Percentiles rank a stretch among this genome's conserved stretches.
Conservation (phyloP, 2,113 vertebrate genomes). For the Trichomycterus rosablanca region DNA sequence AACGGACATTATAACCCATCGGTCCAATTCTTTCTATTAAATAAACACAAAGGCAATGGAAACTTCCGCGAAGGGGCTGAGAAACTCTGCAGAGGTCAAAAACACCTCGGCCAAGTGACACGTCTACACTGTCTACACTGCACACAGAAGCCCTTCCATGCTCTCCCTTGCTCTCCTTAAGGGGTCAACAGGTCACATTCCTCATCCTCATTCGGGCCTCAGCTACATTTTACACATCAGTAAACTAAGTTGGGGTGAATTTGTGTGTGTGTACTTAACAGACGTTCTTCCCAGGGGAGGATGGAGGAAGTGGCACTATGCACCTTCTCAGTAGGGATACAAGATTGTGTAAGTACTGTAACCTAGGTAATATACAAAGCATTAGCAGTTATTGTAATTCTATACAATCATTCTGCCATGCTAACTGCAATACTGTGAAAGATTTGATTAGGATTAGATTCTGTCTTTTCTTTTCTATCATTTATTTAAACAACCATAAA, state of each 20-base stretch:
- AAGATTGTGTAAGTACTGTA: no score
- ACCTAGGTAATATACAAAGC: no score
- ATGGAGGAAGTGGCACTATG: background rate
- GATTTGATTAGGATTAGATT: no score
- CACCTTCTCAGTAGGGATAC: background rate
- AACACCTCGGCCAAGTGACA: constrained; percentile 17
- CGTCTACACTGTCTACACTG: constrained; percentile 11
- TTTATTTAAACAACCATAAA: no score
- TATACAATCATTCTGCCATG: no score
- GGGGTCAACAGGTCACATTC: constrained; percentile 47
- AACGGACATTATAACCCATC: no score
- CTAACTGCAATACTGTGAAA: no score
- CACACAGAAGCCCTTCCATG: constrained; percentile 16
- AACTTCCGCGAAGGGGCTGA: background rate
- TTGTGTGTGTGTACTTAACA: background rate
- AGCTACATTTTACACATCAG: constrained; percentile 31
- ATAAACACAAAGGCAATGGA: background rate
- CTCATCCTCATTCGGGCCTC: constrained; percentile 39
- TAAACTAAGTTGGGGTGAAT: background rate
- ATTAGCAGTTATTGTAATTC: no score
- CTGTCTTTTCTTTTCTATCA: no score
- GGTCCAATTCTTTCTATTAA: background rate
- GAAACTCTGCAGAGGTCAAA: constrained; percentile 12
- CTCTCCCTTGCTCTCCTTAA: constrained; percentile 19
- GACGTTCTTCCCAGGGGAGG: constrained; percentile 1